Evolutionary conservation across 2,797 vertebrate genomes (phyloP).

Genomic region (Trematomus bernacchii): DNA sequence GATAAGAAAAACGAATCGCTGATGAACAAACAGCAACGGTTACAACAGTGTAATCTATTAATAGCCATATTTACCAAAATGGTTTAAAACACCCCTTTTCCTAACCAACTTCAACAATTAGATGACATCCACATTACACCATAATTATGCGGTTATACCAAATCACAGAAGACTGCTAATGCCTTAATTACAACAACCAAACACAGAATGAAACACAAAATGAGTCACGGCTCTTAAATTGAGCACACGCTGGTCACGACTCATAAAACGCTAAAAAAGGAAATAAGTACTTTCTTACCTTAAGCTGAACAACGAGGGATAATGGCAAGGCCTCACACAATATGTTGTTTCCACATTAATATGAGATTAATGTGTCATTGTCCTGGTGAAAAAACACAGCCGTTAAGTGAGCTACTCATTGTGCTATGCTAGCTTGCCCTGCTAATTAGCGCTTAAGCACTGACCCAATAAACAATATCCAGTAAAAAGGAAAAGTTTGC

Average conservation of each 20-base stretch:
- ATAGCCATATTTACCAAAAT: not conserved
- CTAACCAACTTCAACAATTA: not conserved
- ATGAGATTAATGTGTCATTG: slow-evolving; percentile 9
- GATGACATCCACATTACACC: not conserved
- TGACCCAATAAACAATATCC: not conserved
- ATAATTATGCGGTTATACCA: not conserved
- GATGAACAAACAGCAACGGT: not conserved
- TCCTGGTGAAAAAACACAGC: not conserved
- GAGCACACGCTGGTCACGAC: not conserved
- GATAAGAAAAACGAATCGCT: not conserved
- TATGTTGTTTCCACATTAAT: not conserved
- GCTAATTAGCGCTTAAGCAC: not conserved
- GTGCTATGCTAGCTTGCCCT: not conserved
- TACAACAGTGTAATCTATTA: not conserved
- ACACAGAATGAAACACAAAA: slow-evolving; percentile 5
- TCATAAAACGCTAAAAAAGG: not conserved
- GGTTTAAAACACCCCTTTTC: not conserved
- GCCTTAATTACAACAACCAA: slow-evolving; percentile 7
- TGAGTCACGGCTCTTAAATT: slow-evolving; percentile 6
- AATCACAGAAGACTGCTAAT: not conserved
- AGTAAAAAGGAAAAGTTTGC: not conserved
- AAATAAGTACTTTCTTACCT: not conserved
- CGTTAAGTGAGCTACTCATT: not conserved
- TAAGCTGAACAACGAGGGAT: not conserved
- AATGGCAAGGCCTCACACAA: not conserved